phyloP scores from a whole-genome alignment of 35 echinoderm and acorn worm genomes.

The Amphiura filiformis region DNA sequence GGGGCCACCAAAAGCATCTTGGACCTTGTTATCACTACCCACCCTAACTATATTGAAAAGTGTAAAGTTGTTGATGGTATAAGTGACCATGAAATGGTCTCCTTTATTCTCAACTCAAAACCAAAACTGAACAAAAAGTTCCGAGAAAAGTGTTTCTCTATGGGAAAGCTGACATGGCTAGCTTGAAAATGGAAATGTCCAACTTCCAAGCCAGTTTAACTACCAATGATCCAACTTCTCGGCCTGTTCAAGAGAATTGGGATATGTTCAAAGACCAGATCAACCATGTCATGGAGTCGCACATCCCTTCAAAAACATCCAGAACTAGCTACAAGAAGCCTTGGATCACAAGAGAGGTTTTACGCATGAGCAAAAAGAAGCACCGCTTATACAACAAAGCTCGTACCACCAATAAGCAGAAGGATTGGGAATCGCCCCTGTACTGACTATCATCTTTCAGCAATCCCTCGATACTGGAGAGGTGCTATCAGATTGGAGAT shows the following conservation, averaged over 20 bases:
- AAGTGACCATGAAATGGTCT: slow-evolving; percentile 30
- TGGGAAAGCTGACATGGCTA: not conserved
- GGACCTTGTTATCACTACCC: slow-evolving; percentile 37
- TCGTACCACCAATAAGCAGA: not conserved
- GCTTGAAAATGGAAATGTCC: not conserved
- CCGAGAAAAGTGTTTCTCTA: slow-evolving; percentile 26
- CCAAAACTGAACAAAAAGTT: not conserved
- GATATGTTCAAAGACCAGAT: too few relatives aligned
- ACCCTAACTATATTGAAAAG: slow-evolving; percentile 33
- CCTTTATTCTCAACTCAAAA: slow-evolving; percentile 23
- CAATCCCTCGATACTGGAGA: too few relatives aligned
- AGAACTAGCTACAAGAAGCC: not conserved
- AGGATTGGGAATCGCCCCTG: too few relatives aligned
- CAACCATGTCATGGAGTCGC: too few relatives aligned
- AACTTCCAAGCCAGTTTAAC: slow-evolving; percentile 16
- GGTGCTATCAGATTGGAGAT: too few relatives aligned
- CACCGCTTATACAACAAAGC: slow-evolving; percentile 25
- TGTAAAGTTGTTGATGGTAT: slow-evolving; percentile 33
- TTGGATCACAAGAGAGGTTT: slow-evolving; percentile 12
- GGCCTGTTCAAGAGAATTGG: too few relatives aligned
- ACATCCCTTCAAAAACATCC: slow-evolving; percentile 10
- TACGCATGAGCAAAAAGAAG: slow-evolving; percentile 20
- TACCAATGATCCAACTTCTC: slow-evolving; percentile 23
- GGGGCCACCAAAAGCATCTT: slow-evolving; percentile 28
- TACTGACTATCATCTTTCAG: too few relatives aligned